A percentile compares a stretch with the other conserved stretches of the same genome.
Evolutionary conservation across 2,888 invertebrate genomes (phyloP).

Genomic region (Lacanobia wlatinum): DNA sequence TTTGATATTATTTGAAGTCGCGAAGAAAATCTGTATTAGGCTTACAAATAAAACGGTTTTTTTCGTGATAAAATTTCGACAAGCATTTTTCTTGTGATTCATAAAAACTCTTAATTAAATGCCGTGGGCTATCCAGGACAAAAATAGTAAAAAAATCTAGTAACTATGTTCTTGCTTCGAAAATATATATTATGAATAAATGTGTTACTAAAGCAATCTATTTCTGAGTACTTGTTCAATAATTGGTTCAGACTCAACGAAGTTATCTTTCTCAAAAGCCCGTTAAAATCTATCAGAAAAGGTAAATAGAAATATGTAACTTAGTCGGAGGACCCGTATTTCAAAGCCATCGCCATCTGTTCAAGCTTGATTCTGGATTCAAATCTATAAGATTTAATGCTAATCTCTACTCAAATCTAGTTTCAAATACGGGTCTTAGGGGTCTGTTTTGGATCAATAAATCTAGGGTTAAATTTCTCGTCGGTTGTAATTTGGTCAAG

Average conservation of each 20-base stretch:
- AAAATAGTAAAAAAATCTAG: not conserved
- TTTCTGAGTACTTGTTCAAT: not conserved
- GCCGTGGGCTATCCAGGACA: not conserved
- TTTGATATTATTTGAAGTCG: slow-evolving; percentile 32
- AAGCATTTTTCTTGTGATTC: not conserved
- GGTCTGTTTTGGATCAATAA: not conserved
- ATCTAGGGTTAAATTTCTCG: not conserved
- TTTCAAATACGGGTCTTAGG: slow-evolving; percentile 1
- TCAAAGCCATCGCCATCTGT: not conserved
- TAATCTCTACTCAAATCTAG: slow-evolving; percentile 17
- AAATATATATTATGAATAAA: not conserved
- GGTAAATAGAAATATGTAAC: not conserved
- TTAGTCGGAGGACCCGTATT: not conserved
- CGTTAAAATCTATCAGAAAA: not conserved
- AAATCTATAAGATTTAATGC: slow-evolving; percentile 11
- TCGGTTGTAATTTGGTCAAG: not conserved
- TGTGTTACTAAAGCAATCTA: not conserved
- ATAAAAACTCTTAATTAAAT: not conserved
- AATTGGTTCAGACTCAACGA: not conserved
- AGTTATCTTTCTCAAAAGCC: not conserved
- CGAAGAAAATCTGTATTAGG: slow-evolving; percentile 9
- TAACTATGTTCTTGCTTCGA: not conserved
- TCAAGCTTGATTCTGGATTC: slow-evolving; percentile 6
- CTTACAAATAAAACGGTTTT: slow-evolving; percentile 5
- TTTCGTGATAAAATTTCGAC: not conserved